Base-by-base conservation (phyloP, 2,888 invertebrate genomes). In the Marronus borbonicus region DNA sequence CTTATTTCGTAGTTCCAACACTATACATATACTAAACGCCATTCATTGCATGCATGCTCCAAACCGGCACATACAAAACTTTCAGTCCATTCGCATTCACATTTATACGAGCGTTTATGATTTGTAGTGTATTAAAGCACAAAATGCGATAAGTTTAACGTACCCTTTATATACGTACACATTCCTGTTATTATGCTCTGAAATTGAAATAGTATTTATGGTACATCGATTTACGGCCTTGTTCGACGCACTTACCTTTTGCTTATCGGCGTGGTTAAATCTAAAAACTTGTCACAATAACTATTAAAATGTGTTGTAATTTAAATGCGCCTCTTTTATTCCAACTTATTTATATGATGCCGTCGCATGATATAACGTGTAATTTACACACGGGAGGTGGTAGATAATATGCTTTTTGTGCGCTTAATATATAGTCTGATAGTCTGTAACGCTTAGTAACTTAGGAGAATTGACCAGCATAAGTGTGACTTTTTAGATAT, bases 201-300 rank as follows among this genome's bases (percentile, higher is more conserved):
- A 36, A 72, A 72, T 72, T 39, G 58, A 72, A 72, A 72, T 72
- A 72, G 58, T 72, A 72, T 72, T 72, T 72, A n/a, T n/a, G n/a
- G n/a, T n/a, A 72, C 55, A n/a, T 1, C 58, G n/a, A 72, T 58
- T 72, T 72, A 58, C 58, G 72, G 12, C 39, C 55, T 58, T 58
- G 72, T 72, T 24, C 72, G n/a, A 20, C 4, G 44, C 44, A 55
- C 72, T 31, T 58, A 72, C 58, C 58, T 8, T n/a, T 36, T 14
- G 36, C 58, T 72, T 72, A 72, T 72, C 72, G 58, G n/a, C 12
- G 72, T 17, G 36, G 55, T 72, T 72, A 58, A 36, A 72, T 72
- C 72, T 72, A 58, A 58, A 58, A 58, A 58, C 58, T 58, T 72
- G 36, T 55, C 58, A 72, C 14, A 72, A 60, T 72, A 58, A 72